These are phyloP conservation scores for Terrapene triunguis DNA, from an alignment of 2,113 vertebrate genomes.

Conservation along the genomic window DNA sequence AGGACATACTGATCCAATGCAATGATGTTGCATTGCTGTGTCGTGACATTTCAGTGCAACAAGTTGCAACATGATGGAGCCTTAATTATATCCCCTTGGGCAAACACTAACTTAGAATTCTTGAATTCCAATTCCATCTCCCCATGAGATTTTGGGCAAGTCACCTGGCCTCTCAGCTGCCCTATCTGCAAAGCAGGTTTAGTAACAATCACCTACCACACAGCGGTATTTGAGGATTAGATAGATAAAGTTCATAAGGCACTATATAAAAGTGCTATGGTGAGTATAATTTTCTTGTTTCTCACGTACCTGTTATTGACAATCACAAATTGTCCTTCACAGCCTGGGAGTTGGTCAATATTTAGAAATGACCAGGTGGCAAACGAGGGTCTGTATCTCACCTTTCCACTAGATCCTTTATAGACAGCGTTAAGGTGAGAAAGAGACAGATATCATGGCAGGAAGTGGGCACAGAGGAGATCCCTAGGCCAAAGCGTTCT, in stretches of 20 bases:
- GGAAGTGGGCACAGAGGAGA: not conserved
- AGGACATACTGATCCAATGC: accelerated
- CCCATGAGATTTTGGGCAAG: not conserved
- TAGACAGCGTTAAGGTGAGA: not conserved
- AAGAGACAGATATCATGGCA: accelerated
- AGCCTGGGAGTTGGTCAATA: not conserved
- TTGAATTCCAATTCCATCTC: not conserved
- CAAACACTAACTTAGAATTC: not conserved
- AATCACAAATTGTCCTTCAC: not conserved
- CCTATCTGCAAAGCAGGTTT: not conserved
- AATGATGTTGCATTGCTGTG: not conserved
- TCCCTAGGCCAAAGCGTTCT: not conserved
- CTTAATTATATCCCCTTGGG: not conserved
- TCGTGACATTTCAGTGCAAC: not conserved
- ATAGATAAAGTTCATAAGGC: not conserved
- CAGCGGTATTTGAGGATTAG: not conserved
- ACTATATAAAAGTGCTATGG: not conserved
- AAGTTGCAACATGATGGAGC: accelerated
- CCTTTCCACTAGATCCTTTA: not conserved
- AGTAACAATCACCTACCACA: not conserved
- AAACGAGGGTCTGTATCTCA: not conserved
- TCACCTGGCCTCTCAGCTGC: not conserved
- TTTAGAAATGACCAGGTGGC: not conserved
- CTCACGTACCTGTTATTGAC: not conserved
- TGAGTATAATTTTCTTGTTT: not conserved